These are phyloP conservation scores for Andrena cerasifolii DNA, from an alignment of 1,140 invertebrate genomes.

Conservation along the genomic window DNA sequence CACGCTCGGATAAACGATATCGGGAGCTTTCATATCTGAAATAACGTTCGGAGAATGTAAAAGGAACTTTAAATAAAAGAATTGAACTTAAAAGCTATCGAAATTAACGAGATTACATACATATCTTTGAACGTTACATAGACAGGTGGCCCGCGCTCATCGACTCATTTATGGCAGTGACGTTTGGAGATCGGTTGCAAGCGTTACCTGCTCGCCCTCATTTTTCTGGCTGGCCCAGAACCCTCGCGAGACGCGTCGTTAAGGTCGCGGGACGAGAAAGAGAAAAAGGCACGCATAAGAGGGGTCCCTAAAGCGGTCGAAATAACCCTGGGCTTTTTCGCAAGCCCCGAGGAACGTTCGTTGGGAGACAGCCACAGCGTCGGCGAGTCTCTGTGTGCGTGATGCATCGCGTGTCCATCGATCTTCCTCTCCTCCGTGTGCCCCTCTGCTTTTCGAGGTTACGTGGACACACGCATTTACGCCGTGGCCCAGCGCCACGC, in stretches of 20 bases:
- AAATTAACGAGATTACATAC: too few relatives aligned
- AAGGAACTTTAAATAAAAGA: too few relatives aligned
- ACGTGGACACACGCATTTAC: constrained; percentile 41
- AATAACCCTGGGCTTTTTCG: constrained; percentile 64
- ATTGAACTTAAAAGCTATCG: too few relatives aligned
- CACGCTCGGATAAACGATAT: neutral
- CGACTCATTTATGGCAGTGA: neutral
- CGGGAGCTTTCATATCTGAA: too few relatives aligned
- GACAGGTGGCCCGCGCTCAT: neutral
- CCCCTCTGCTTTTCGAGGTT: constrained; percentile 58
- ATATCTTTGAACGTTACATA: neutral
- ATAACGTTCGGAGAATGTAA: too few relatives aligned
- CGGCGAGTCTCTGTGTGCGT: too few relatives aligned
- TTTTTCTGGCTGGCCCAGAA: constrained; percentile 6
- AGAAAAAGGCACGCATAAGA: neutral
- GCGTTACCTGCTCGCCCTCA: neutral
- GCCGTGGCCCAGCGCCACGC: constrained; percentile 72
- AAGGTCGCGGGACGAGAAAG: neutral
- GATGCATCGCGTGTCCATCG: neutral
- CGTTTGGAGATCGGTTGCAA: neutral
- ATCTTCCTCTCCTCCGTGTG: constrained; percentile 24
- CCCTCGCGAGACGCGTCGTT: neutral
- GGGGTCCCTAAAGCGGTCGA: constrained; percentile 31
- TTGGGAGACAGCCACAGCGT: neutral
- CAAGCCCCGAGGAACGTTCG: constrained; percentile 54